Evolutionary conservation across 2,888 invertebrate genomes (phyloP).

Genomic region (Melolontha melolontha): DNA sequence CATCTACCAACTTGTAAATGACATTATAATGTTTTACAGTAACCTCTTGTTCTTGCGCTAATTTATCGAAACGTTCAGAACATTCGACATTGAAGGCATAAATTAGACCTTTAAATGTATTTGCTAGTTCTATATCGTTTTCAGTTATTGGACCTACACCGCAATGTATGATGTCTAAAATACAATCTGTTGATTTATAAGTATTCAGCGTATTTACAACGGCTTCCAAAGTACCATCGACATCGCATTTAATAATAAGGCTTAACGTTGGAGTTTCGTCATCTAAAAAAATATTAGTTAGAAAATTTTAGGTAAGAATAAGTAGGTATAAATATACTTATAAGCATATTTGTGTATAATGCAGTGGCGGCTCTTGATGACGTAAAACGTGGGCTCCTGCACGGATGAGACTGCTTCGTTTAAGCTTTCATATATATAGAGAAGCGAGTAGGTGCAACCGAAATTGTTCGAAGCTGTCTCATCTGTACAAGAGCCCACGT

Average conservation of each 20-base stretch:
- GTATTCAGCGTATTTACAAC: conserved; percentile 91
- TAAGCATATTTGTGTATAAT: too few relatives aligned
- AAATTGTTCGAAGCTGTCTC: too few relatives aligned
- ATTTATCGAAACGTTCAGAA: conserved; percentile 65
- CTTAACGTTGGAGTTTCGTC: conserved; percentile 60
- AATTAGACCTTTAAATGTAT: conserved; percentile 81
- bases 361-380: too few relatives aligned
- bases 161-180: conserved; percentile 87
- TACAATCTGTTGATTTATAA: conserved; percentile 82
- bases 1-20: conserved; percentile 93
- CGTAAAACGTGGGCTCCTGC: too few relatives aligned
- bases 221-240: conserved; percentile 96
- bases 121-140: conserved; percentile 85
- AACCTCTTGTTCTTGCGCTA: conserved; percentile 70
- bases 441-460: too few relatives aligned
- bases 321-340: too few relatives aligned
- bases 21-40: conserved; percentile 82
- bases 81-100: conserved; percentile 89
- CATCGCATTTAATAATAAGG: conserved; percentile 81
- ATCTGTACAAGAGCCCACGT: too few relatives aligned
- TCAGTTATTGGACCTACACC: conserved; percentile 90
- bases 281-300: conserved; percentile 39
- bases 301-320: too few relatives aligned
- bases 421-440: too few relatives aligned
- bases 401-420: too few relatives aligned